Conservation (phyloP, 1,140 invertebrate species). For the Daktulosphaira vitifoliae region DNA sequence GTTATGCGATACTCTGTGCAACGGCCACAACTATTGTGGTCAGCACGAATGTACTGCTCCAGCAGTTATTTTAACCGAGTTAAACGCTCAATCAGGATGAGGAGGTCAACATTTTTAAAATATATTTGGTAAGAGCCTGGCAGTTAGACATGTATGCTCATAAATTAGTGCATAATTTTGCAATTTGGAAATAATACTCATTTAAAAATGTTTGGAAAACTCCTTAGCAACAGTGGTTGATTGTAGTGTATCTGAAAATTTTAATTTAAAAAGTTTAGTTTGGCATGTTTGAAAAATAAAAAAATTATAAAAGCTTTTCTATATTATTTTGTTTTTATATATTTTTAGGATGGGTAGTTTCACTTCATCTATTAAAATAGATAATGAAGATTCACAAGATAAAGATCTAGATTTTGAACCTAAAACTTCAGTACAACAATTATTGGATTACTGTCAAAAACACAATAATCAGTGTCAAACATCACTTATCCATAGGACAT, state of each 20-base stretch:
- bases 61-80: background rate
- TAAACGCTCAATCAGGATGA: conserved; percentile 14
- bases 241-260: background rate
- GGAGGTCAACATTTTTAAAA: conserved; percentile 1
- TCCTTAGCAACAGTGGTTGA: background rate
- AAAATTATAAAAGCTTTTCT: too few relatives aligned
- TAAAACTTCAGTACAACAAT: conserved; percentile 46
- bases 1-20: background rate
- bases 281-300: too few relatives aligned
- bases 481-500: conserved; percentile 46
- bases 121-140: conserved; percentile 26
- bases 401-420: conserved; percentile 49
- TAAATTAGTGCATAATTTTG: background rate
- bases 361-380: conserved; percentile 56
- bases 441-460: conserved; percentile 47
- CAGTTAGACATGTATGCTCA: background rate
- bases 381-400: conserved; percentile 57
- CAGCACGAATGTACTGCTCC: background rate
- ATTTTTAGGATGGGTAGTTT: conserved; percentile 61
- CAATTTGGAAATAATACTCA: too few relatives aligned
- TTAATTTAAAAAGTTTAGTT: conserved; percentile 42
- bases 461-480: conserved; percentile 45
- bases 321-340: background rate
- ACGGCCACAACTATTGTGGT: background rate
- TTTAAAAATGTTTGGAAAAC: too few relatives aligned